Conservation (phyloP, 2,797 vertebrate species). For the Myotis planiceps region DNA sequence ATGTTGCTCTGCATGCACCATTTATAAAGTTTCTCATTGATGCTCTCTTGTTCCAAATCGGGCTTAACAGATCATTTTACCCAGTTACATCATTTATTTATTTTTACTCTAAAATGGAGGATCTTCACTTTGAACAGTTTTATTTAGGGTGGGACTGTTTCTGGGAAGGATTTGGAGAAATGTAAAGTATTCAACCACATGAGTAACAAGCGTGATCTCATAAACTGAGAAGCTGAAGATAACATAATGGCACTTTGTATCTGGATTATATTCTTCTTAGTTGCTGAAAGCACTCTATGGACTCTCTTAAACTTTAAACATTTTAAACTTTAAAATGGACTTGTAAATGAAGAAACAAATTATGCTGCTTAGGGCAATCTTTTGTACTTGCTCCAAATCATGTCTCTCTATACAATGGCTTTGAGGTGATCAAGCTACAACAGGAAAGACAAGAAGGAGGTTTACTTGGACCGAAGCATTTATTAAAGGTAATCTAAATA, state of each 20-base stretch:
- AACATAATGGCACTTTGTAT: not conserved
- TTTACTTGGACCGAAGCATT: not conserved
- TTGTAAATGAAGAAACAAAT: constrained; percentile 27
- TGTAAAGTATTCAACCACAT: constrained; percentile 18
- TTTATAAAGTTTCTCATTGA: constrained; percentile 10
- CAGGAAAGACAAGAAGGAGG: not conserved
- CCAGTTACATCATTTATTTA: constrained; percentile 21
- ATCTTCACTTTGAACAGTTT: constrained; percentile 31
- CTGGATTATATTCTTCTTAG: not conserved
- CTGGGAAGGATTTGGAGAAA: constrained; percentile 62
- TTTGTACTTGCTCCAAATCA: constrained; percentile 21
- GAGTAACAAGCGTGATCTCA: not conserved
- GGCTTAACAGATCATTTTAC: constrained; percentile 28
- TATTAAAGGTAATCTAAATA: not conserved
- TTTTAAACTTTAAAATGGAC: not conserved
- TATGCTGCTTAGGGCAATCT: not conserved
- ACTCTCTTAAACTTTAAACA: not conserved
- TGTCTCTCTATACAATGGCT: not conserved
- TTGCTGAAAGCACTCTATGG: constrained; percentile 15
- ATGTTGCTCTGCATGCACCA: not conserved
- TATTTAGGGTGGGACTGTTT: constrained; percentile 46
- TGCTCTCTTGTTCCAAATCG: not conserved
- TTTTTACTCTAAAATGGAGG: constrained; percentile 39
- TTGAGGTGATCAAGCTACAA: constrained; percentile 1
- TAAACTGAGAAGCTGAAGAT: constrained; percentile 17